Base-by-base conservation (phyloP, 2,113 vertebrate species). In the Cardinalis cardinalis region DNA sequence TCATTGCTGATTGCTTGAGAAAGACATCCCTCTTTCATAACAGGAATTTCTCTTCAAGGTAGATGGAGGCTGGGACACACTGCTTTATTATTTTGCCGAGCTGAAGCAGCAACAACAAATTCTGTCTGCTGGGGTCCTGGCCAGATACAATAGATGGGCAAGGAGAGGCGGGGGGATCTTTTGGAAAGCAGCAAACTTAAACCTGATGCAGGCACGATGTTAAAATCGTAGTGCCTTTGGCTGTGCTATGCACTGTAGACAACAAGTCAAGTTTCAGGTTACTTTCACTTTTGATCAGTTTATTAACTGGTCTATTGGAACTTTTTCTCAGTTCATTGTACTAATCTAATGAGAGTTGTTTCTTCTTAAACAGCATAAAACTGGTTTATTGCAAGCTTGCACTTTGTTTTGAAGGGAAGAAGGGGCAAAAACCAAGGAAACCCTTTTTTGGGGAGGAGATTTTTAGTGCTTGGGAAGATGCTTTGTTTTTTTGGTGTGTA, bases 1-100 rank as follows among this genome's bases (percentile, higher is more conserved):
- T 98, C 95, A 94, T 96, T 96, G 95, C 96, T 80, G 91, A 96
- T 97, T 96, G 95, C 97, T 97, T 97, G 95, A 77, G 94, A 97
- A 97, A 97, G 97, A 97, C 96, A 92, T 96, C 94, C 97, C 77
- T 97, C 97, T 98, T 98, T 98, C 95, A 97, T 96, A 98, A 96
- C 94, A 97, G 94, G 96, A 96, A 97, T 97, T 97, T 97, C 94
- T 97, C 96, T 95, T 93, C 95, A 94, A 97, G 95, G 97, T 97
- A 96, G 96, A 95, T 83, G 91, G 94, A 96, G 93, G 89, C 94
- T 93, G 91, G 91, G 79, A 76, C 87, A 91, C 73, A 90, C 93
- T 83, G 93, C 97, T 95, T 96, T 74, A 65, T 97, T 93, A 95
- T 97, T 96, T 96, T 94, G 89, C 85, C 0, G 66, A 93, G 63